Conservation (phyloP, 37 sponge, comb jelly and placozoan species). For the Ephydatia muelleri region DNA sequence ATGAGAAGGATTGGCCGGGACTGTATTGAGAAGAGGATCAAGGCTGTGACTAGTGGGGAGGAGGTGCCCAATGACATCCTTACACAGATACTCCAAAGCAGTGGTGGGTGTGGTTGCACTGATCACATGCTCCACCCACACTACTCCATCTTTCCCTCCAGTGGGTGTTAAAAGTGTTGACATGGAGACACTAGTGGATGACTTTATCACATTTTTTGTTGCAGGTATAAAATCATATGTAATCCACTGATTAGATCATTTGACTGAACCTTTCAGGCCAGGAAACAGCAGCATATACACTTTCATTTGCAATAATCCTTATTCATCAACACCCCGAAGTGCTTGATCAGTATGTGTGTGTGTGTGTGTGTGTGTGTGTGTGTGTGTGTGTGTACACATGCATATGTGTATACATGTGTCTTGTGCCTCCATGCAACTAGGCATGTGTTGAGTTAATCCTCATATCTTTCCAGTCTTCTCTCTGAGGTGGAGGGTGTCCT, state of each 20-base stretch:
- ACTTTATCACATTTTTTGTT: slow-evolving; percentile 25
- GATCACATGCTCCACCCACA: not conserved
- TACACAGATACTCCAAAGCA: not conserved
- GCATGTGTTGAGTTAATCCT: too few relatives aligned
- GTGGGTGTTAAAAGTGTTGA: not conserved
- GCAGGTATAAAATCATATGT: slow-evolving; percentile 7
- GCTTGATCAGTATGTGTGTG: not conserved
- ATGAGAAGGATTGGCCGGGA: slow-evolving; percentile 26
- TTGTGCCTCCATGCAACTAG: too few relatives aligned
- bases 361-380: not conserved
- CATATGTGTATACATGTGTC: too few relatives aligned
- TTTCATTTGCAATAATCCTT: slow-evolving; percentile 6
- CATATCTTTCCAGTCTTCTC: too few relatives aligned
- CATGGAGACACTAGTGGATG: slow-evolving; percentile 14
- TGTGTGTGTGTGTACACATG: not conserved
- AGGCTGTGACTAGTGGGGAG: slow-evolving; percentile 11
- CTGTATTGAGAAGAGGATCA: slow-evolving; percentile 25
- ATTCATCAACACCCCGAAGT: slow-evolving; percentile 1
- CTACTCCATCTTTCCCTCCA: not conserved
- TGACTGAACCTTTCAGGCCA: not conserved
- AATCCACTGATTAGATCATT: not conserved
- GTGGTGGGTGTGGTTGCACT: not conserved
- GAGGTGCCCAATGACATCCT: slow-evolving; percentile 35
- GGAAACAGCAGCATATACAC: not conserved
- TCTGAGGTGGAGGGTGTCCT: too few relatives aligned